Base-by-base conservation (phyloP, 2,888 invertebrate genomes). In the Pedicia rivosa region DNA sequence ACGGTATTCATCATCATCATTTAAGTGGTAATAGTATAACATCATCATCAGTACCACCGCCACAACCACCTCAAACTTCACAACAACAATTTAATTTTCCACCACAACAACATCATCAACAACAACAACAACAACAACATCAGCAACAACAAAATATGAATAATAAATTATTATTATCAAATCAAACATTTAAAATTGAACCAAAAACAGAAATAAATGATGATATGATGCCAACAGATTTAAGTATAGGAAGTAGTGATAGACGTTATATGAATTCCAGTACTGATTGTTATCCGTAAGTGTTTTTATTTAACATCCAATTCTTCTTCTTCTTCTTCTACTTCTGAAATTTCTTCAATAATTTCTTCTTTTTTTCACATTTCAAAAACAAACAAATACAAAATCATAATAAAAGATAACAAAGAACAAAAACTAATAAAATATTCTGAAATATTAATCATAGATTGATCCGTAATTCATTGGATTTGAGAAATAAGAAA, bases 141-240 rank as follows among this genome's bases (percentile, higher is more conserved):
- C 17, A 26, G 3, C 29, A 22, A 10, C 16, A 29, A 14, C 27
- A 26, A 14, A 25, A 31, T 16, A 31, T 25, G 16, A 25, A 26
- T 24, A 37, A 32, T 48, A 49, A 35, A 25, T 22, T 14, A 16
- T 8, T 8, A 8, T 46, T 51, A 22, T 38, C 44, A 28, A 46
- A 49, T 7, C 47, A 54, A 3, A 53, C 57, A 3, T 13, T 36
- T 15, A 39, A 39, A 32, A 32, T 39, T 19, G 39, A 38, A 38
- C 37, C 40, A 10, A 37, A 39, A 20, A 25, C 20, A 26, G 35
- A 35, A 35, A 15, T 16, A 25, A 25, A 76, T 41, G 76, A 77
- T 44, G 73, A 78, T 48, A 70, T 74, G 64, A 59, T 60, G 41
- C 78, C 78, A 37, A 78, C 78, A 30, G 78, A 78, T 54, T 58